Conservation (phyloP, 2,113 vertebrate species). For the Dipodomys ordii region DNA sequence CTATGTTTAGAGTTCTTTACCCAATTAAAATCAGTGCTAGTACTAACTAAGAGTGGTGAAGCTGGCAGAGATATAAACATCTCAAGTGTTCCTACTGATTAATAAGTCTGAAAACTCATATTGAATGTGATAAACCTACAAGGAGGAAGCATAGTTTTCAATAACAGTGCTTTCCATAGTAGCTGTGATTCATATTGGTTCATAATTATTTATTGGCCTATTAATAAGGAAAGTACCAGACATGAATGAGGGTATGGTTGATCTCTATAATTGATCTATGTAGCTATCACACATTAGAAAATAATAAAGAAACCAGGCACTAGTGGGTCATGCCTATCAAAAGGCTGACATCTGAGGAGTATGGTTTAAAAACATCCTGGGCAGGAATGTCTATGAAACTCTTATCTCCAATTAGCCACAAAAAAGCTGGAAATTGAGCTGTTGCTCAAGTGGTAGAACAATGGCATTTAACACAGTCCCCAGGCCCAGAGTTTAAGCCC, state of each 20-base stretch:
- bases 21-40: neutral
- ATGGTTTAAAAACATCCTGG: too few species aligned
- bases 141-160: conserved; percentile 40
- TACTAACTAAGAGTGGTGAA: neutral
- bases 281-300: conserved; percentile 42
- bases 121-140: conserved; percentile 12
- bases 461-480: too few species aligned
- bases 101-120: conserved; percentile 4
- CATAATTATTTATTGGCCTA: conserved; percentile 46
- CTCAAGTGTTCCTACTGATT: neutral
- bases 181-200: conserved; percentile 16
- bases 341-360: too few species aligned
- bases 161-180: neutral
- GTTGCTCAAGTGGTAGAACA: too few species aligned
- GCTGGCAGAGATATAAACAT: neutral
- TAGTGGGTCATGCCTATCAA: too few species aligned
- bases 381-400: too few species aligned
- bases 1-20: conserved; percentile 2
- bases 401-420: too few species aligned
- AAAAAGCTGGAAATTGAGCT: too few species aligned
- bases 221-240: conserved; percentile 48
- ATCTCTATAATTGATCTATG: conserved; percentile 6
- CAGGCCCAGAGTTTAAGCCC: too few species aligned
- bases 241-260: conserved; percentile 13
- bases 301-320: conserved; percentile 11